Base-by-base conservation (phyloP, 2,888 invertebrate species). In the Xestia xanthographa region DNA sequence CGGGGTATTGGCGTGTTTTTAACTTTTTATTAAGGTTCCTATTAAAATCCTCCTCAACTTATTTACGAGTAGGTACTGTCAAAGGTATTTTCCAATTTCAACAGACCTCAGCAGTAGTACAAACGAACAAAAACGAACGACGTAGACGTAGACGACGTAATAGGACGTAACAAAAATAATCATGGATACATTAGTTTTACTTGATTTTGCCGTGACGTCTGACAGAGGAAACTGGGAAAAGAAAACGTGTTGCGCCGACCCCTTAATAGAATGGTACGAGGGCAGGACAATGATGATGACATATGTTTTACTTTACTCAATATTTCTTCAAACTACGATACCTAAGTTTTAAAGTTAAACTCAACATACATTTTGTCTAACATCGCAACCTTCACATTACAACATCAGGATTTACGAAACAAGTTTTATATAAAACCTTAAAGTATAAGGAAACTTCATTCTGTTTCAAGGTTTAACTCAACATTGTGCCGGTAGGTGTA, bases 391-490 rank as follows among this genome's bases (percentile, higher is more conserved):
- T 74, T 78, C 58, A 69, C 43, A 62, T 34, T 72, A 66, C 41
- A 56, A 67, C 58, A 75, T 66, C 45, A 38, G 66, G 50, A 72
- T 58, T 12, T 66, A 63, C 45, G 34, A 80, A 85, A 81, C 79
- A 74, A 79, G 73, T 82, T 83, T 79, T 45, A 66, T 58, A 76
- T 79, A 72, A 86, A 83, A 80, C 67, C 68, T 85, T 70, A 74
- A 73, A 80, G 34, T 66, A 63, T 72, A 79, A 76, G 81, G 80
- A 88, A 84, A 88, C 75, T 68, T 80, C 63, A 80, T 82, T 85
- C 75, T 83, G 80, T 85, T 85, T 81, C 83, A 88, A 88, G 88
- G 86, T 84, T 77, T 80, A 83, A 80, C 68, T 67, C 62, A 80
- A 84, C 79, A 81, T 83, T 82, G 80, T 73, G 79, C 45, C 62